Conservation (phyloP, 2,797 vertebrate genomes). For the Phoebastria nigripes region DNA sequence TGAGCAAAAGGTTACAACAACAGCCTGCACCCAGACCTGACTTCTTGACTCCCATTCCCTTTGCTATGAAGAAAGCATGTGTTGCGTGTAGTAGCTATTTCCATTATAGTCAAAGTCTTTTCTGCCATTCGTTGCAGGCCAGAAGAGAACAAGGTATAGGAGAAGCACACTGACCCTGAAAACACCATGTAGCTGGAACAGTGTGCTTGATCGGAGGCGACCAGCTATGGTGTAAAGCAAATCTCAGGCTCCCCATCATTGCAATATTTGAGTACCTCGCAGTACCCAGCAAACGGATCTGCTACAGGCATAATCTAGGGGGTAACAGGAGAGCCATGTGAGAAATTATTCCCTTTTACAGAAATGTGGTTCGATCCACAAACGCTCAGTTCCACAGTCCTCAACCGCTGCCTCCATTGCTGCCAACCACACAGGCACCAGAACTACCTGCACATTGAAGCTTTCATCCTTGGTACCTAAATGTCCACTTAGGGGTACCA, state of each 20-base stretch:
- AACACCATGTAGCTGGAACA: not conserved
- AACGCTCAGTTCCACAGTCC: not conserved
- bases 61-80: not conserved
- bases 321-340: not conserved
- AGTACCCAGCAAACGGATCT: not conserved
- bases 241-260: not conserved
- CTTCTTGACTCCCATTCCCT: slow-evolving; percentile 21
- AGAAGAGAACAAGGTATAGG: not conserved
- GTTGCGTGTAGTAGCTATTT: not conserved
- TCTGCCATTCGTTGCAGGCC: not conserved
- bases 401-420: not conserved
- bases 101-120: not conserved
- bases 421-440: not conserved
- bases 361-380: not conserved
- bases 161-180: not conserved
- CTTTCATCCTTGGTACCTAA: not conserved
- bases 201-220: not conserved
- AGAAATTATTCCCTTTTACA: not conserved
- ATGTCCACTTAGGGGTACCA: accelerated
- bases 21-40: not conserved
- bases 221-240: not conserved
- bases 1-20: slow-evolving; percentile 40
- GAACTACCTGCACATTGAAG: not conserved
- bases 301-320: not conserved
- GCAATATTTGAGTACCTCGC: not conserved